Conservation (phyloP, 2,113 vertebrate species). For the Elephantulus edwardii region DNA sequence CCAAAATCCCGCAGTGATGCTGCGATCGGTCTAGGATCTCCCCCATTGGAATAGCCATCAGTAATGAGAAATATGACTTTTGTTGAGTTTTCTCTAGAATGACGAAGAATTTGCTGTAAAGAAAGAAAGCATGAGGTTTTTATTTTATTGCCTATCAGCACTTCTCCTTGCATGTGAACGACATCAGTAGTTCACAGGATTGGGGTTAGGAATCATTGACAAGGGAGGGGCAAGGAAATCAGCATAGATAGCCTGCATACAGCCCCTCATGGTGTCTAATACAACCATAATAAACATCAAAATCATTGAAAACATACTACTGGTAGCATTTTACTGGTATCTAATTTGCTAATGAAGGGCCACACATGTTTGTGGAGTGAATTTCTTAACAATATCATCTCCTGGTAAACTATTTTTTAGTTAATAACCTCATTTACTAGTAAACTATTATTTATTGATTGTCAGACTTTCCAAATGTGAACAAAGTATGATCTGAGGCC, state of each 20-base stretch:
- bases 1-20: constrained; percentile 91
- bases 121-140: constrained; percentile 1
- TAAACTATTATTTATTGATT: background rate
- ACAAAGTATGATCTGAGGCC: background rate
- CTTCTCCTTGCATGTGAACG: background rate
- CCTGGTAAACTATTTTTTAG: background rate
- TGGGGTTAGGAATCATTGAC: background rate
- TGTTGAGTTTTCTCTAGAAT: constrained; percentile 92
- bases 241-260: background rate
- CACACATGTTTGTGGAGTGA: background rate
- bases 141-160: too few relatives aligned
- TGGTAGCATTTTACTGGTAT: too few relatives aligned
- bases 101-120: constrained; percentile 94
- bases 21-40: constrained; percentile 95
- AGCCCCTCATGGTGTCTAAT: background rate
- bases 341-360: background rate
- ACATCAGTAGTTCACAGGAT: background rate
- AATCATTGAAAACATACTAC: background rate
- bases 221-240: background rate
- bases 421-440: background rate
- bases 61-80: constrained; percentile 98
- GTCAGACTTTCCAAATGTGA: background rate
- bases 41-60: constrained; percentile 98
- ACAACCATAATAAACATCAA: background rate
- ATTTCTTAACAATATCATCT: background rate